Conservation (phyloP, 1,140 invertebrate species). For the Neodiprion pinetum region DNA sequence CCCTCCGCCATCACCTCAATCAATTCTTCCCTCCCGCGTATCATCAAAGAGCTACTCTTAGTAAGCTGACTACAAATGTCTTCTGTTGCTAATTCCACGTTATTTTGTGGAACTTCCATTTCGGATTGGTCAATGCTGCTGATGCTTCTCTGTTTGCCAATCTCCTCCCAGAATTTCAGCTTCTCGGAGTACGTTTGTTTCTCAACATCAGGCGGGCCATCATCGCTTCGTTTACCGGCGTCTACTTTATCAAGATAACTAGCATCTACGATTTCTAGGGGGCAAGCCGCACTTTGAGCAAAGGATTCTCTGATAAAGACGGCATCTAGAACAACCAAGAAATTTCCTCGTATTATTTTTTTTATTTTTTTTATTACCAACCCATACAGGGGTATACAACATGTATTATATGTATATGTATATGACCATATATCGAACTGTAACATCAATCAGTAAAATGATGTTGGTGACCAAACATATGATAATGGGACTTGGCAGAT, state of each 20-base stretch:
- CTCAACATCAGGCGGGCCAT: conserved; percentile 45
- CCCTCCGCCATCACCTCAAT: neutral
- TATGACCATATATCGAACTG: conserved; percentile 36
- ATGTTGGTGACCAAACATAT: neutral
- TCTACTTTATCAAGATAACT: conserved; percentile 56
- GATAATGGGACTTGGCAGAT: too few relatives aligned
- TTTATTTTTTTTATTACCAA: conserved; percentile 48
- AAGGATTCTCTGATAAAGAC: conserved; percentile 55
- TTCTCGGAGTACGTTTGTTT: conserved; percentile 60
- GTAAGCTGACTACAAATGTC: conserved; percentile 55
- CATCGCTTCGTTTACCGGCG: conserved; percentile 36
- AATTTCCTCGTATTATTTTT: conserved; percentile 52
- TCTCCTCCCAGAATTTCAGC: conserved; percentile 60
- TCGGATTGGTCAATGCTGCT: conserved; percentile 50
- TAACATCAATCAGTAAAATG: conserved; percentile 16
- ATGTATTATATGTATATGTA: neutral
- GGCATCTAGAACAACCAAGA: conserved; percentile 62
- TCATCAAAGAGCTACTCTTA: conserved; percentile 34
- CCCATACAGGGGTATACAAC: neutral
- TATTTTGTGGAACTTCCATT: conserved; percentile 56
- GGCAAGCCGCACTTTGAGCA: conserved; percentile 57
- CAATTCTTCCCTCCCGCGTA: conserved; percentile 44
- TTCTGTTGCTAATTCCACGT: conserved; percentile 49
- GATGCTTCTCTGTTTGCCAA: conserved; percentile 53
- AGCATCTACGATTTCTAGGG: conserved; percentile 60